Percentiles rank a stretch among this genome's conserved stretches.
phyloP scores from a whole-genome alignment of 2,888 invertebrate genomes.

The Coelinius sp. region DNA sequence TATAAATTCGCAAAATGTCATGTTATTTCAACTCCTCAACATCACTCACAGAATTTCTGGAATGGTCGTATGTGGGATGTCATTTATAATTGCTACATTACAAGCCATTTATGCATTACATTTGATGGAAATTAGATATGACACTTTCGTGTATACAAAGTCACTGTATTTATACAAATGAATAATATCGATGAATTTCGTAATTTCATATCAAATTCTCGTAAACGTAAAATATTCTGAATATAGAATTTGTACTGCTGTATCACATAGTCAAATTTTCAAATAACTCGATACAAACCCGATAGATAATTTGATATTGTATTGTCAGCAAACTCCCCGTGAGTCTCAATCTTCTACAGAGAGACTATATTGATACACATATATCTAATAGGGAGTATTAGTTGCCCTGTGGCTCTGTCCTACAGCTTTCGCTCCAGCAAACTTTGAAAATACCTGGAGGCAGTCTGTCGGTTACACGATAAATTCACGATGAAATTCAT shows the following conservation, averaged over 20 bases:
- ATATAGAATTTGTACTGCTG: background rate
- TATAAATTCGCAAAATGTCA: too few species aligned
- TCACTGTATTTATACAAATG: too few species aligned
- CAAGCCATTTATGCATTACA: too few species aligned
- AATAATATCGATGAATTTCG: too few species aligned
- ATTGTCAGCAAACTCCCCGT: conserved; percentile 5
- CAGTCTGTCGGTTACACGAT: background rate
- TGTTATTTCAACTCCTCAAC: too few species aligned
- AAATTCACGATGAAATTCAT: conserved; percentile 6
- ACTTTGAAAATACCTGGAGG: conserved; percentile 17
- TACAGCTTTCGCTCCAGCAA: background rate
- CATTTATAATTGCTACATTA: too few species aligned
- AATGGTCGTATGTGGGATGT: too few species aligned
- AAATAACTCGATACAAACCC: conserved; percentile 15
- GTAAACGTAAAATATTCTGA: background rate
- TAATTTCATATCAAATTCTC: background rate
- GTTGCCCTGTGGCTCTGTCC: conserved; percentile 11
- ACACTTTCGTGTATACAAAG: too few species aligned
- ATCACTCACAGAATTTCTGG: too few species aligned
- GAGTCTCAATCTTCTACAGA: conserved; percentile 13
- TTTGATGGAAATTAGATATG: too few species aligned
- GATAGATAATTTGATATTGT: conserved; percentile 4
- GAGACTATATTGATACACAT: conserved; percentile 9
- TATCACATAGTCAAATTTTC: background rate
- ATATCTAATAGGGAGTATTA: too few species aligned